Evolutionary conservation across 2,113 vertebrate species (phyloP), one percentile per base, ranked within the genome.

Genomic region (Carassius auratus): DNA sequence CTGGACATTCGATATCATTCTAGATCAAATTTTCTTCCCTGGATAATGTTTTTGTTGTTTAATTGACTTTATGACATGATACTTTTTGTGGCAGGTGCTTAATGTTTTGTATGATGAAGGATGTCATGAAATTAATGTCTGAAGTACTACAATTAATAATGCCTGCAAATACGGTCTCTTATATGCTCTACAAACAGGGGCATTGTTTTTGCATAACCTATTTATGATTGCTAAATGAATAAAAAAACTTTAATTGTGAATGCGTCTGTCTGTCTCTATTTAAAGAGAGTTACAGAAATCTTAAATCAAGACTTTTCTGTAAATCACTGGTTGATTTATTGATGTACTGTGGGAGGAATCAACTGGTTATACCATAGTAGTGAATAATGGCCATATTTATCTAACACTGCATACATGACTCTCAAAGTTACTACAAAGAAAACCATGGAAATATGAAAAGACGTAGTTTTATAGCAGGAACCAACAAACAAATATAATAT

Each of bases 161-260:
- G 64, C 13, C 12, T 80, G 38, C 8, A 66, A 26, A 26, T 30
- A 8, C 30, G 8, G 7, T 48, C 38, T 30, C 59, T n/a, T 17
- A 64, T 19, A 13, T 8, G 42, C 42, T 42, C 42, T 42, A 8
- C 42, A 3, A 45, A 3, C 42, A 42, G 42, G 42, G 7, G 42
- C 42, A 21, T 33, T 50, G 61, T 50, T 42, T 48, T 66, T 80
- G 78, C 78, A 30, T 17, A 81, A 12, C 38, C 8, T 81, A 81
- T 81, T 50, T 68, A 68, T 81, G 61, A 79, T 59, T 42, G 36
- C 77, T 6, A 9, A 79, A 79, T 80, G 19, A 80, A 64, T 50
- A 81, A 81, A 42, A 62, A 66, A 81, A 45, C 19, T 23, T 64
- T 48, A 1, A 64, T n/a, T 48, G 21, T 45, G 2, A 17, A 42